phyloP scores from a whole-genome alignment of 2,113 vertebrate species.

The Salvelinus sp. region DNA sequence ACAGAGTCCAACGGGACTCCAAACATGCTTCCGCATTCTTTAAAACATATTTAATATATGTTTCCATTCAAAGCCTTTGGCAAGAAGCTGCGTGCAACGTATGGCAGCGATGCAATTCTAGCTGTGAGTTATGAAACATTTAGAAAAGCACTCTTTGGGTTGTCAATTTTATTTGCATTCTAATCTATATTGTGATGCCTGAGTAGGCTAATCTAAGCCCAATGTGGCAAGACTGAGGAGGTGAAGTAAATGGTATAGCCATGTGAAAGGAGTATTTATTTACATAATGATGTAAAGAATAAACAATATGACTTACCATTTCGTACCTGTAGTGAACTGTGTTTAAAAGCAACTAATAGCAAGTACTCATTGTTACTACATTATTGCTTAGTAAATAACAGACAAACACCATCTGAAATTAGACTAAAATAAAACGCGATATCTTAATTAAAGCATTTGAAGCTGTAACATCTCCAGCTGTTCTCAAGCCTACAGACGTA shows the following conservation, averaged over 20 bases:
- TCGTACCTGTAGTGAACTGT: too few relatives aligned
- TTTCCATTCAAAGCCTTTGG: too few relatives aligned
- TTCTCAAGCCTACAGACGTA: constrained; percentile 32
- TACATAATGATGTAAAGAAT: too few relatives aligned
- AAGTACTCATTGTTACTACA: too few relatives aligned
- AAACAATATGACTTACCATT: too few relatives aligned
- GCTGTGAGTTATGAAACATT: not conserved
- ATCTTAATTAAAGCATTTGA: not conserved
- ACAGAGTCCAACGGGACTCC: too few relatives aligned
- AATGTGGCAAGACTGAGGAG: not conserved
- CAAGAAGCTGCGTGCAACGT: too few relatives aligned
- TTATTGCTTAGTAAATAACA: not conserved
- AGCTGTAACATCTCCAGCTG: not conserved
- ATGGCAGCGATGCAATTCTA: not conserved
- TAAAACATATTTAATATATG: too few relatives aligned
- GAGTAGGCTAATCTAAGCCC: not conserved
- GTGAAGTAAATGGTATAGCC: not conserved
- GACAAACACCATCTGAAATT: not conserved
- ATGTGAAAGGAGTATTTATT: too few relatives aligned
- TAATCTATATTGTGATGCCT: not conserved
- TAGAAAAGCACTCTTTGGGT: not conserved
- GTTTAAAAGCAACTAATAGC: too few relatives aligned
- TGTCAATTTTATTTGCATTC: not conserved
- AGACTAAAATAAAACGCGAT: too few relatives aligned
- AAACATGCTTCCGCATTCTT: too few relatives aligned